Evolutionary conservation across 2,888 invertebrate genomes (phyloP).

Genomic region (Nymphalis urticae): DNA sequence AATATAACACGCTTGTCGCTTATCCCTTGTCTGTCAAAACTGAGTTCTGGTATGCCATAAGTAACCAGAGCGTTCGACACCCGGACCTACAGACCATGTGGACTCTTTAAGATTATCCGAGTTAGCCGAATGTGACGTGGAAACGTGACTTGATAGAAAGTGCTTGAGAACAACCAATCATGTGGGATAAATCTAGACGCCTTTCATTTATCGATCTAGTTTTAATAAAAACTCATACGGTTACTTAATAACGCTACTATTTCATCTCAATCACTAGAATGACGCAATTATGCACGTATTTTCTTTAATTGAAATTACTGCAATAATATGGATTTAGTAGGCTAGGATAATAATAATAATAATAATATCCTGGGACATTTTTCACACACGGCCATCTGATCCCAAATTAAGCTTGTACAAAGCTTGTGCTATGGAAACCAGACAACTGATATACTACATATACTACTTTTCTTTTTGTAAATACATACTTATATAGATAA

Average conservation of each 20-base stretch:
- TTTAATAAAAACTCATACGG: background rate
- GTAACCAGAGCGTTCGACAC: constrained; percentile 44
- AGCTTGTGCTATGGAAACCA: no score
- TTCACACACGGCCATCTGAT: no score
- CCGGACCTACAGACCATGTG: constrained; percentile 29
- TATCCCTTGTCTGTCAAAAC: constrained; percentile 1
- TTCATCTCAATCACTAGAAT: no score
- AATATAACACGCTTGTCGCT: constrained; percentile 12
- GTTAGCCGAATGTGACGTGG: constrained; percentile 34
- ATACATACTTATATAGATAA: no score
- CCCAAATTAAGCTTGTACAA: no score
- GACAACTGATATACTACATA: no score
- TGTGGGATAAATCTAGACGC: background rate
- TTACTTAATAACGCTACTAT: background rate
- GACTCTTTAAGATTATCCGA: constrained; percentile 37
- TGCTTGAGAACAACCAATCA: background rate
- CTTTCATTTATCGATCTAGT: constrained; percentile 2
- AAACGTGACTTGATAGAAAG: constrained; percentile 34
- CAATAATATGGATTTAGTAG: no score
- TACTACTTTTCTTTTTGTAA: no score
- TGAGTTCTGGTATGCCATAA: constrained; percentile 49
- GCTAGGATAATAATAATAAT: no score
- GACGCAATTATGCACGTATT: no score
- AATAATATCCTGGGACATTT: no score
- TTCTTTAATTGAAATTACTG: no score